Evolutionary conservation across 2,113 vertebrate genomes (phyloP), one percentile per base, ranked within the genome.

Genomic region (Agelaius tricolor): DNA sequence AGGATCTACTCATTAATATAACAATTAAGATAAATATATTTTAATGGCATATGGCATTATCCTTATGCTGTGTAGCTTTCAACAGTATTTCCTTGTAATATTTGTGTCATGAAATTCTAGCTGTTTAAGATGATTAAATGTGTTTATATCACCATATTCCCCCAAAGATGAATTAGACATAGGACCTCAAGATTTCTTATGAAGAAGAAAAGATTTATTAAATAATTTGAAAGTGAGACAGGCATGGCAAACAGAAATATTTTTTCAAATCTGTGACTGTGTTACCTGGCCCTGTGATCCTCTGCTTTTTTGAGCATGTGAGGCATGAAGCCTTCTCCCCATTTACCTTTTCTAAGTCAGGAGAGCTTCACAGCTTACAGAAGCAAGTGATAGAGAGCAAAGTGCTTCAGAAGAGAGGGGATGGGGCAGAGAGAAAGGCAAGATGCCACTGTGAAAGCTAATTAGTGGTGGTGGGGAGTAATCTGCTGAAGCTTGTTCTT

Each of bases 1-100:
- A 81, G 55, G 46, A 92, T 85, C 63, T 79, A 65, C 17, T 10
- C 2, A 93, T 93, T 80, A 75, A 69, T 76, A 79, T 4, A 57
- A 80, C 68, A 93, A 67, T 69, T 91, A 80, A 83, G 46, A 65
- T 61, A 89, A 87, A 91, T 80, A 21, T 51, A 66, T 93, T 96
- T 90, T 81, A 90, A 89, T 89, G 81, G 41, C 58, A 85, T 93
- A 78, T 62, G 73, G 74, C 20, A 43, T 61, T 84, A 72, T 51
- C 55, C 44, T 86, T 84, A 65, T 43, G 57, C 90, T 78, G 7
- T 41, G 28, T 35, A 17, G 71, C 35, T 84, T 90, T 89, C 87
- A 72, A 54, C 22, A 72, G 8, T 62, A 61, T 71, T 94, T 79
- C 84, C 12, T 75, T 89, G 23, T 47, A 87, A n/a, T 71, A 84